Conservation (phyloP, 2,113 vertebrate genomes). For the Thryonomys swinderianus region DNA sequence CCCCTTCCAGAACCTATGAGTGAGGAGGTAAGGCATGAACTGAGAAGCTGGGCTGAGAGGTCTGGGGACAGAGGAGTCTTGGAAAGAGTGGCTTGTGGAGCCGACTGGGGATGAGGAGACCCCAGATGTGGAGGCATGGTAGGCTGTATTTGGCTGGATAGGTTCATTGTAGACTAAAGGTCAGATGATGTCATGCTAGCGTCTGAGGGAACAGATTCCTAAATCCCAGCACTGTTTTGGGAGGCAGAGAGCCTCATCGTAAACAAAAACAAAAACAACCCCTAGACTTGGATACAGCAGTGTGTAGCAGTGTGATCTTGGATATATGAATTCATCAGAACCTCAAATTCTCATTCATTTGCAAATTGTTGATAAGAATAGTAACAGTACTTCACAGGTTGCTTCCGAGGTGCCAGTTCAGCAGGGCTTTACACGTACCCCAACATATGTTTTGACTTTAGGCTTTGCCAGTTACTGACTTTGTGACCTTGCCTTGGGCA, state of each 20-base stretch:
- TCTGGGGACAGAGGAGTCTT: neutral
- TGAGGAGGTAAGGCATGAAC: conserved; percentile 87
- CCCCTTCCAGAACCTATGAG: conserved; percentile 89
- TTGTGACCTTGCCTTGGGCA: conserved; percentile 35
- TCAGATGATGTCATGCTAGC: neutral
- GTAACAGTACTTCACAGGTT: neutral
- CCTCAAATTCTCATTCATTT: neutral
- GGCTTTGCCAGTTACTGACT: neutral
- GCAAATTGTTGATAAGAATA: neutral
- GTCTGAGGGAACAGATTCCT: neutral
- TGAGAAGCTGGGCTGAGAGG: neutral
- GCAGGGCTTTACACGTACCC: too few species aligned
- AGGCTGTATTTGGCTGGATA: neutral
- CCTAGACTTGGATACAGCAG: neutral
- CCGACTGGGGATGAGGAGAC: neutral
- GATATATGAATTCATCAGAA: neutral
- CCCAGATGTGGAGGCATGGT: neutral
- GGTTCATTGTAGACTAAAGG: neutral
- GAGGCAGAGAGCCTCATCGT: neutral
- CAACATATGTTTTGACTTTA: neutral
- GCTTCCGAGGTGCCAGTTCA: neutral
- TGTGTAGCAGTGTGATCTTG: conserved; percentile 44
- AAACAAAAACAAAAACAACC: neutral
- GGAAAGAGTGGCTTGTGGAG: conserved; percentile 78
- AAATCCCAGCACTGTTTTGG: neutral